Evolutionary conservation across 2,797 vertebrate genomes (phyloP).

Genomic region (Limnodromus scolopaceus): DNA sequence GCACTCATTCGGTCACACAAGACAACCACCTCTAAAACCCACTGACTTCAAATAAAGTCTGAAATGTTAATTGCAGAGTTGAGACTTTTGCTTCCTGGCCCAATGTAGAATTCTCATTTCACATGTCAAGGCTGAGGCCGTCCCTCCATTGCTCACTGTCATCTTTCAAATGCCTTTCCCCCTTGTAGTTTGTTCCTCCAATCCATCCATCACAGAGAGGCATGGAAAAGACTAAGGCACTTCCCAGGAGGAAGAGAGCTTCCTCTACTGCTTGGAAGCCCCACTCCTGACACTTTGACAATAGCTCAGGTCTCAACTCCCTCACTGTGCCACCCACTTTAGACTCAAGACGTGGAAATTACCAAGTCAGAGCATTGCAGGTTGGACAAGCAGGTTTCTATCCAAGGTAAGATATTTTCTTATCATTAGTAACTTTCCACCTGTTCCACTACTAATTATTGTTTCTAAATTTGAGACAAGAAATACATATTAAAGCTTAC

Average conservation of each 20-base stretch:
- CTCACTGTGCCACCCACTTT: background rate
- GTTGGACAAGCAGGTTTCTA: background rate
- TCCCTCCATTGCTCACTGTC: constrained; percentile 43
- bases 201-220: background rate
- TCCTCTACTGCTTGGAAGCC: background rate
- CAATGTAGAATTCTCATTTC: background rate
- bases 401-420: background rate
- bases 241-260: background rate
- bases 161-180: background rate
- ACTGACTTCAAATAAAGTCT: constrained; percentile 39
- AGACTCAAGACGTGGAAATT: background rate
- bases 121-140: constrained; percentile 45
- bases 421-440: background rate
- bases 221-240: background rate
- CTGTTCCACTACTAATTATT: background rate
- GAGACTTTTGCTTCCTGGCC: constrained; percentile 7
- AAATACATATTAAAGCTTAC: background rate
- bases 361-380: background rate
- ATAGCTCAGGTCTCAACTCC: background rate
- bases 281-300: background rate
- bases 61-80: constrained; percentile 43
- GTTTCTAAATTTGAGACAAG: background rate
- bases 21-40: constrained; percentile 49
- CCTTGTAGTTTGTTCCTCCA: background rate
- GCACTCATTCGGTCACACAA: constrained; percentile 12